A percentile compares a stretch with the other conserved stretches of the same genome.
Evolutionary conservation across 2,113 vertebrate species (phyloP).

Genomic region (Saccopteryx leptura): DNA sequence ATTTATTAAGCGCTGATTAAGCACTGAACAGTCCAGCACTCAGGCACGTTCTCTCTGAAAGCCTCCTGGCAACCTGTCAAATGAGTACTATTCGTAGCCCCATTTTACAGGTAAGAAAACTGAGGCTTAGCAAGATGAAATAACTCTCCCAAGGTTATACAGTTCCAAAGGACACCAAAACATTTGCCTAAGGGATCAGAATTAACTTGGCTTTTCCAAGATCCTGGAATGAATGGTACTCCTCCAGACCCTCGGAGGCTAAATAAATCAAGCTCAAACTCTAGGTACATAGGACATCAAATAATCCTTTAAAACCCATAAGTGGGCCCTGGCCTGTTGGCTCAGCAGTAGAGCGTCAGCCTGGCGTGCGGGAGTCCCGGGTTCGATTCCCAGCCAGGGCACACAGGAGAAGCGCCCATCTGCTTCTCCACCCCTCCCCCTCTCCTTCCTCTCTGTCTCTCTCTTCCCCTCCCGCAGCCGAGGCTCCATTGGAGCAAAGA

Average conservation of each 20-base stretch:
- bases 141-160: conserved; percentile 23
- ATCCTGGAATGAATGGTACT: background rate
- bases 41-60: background rate
- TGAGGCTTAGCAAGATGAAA: conserved; percentile 61
- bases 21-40: background rate
- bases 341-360: too few relatives aligned
- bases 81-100: conserved; percentile 15
- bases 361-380: too few relatives aligned
- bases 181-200: background rate
- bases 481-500: too few relatives aligned
- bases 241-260: background rate
- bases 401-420: too few relatives aligned
- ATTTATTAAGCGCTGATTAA: background rate
- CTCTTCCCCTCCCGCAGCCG: too few relatives aligned
- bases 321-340: too few relatives aligned
- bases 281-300: background rate
- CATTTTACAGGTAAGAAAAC: conserved; percentile 63
- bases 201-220: background rate
- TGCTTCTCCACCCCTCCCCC: too few relatives aligned
- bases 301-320: background rate
- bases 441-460: too few relatives aligned
- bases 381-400: too few relatives aligned
- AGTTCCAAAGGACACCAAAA: background rate
- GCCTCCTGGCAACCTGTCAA: background rate
- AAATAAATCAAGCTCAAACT: background rate